Conservation (phyloP, 2,113 vertebrate species). For the Butorides virescens region DNA sequence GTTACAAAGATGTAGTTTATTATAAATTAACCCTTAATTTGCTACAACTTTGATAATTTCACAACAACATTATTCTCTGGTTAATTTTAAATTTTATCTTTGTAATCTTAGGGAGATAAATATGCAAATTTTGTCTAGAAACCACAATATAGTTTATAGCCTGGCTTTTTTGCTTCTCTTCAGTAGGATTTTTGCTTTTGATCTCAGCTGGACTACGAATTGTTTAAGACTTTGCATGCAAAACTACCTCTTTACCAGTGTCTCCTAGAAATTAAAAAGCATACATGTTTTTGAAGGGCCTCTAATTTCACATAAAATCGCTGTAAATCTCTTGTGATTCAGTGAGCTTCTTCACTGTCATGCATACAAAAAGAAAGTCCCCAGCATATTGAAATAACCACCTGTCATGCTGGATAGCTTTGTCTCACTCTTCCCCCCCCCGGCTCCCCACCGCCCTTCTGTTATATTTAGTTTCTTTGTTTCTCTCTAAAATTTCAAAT, state of each 20-base stretch:
- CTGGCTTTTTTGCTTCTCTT: not conserved
- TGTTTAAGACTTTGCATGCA: not conserved
- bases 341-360: not conserved
- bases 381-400: not conserved
- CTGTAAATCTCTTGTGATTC: not conserved
- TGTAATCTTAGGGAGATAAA: not conserved
- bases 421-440: not conserved
- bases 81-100: not conserved
- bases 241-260: not conserved
- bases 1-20: conserved; percentile 11
- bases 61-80: conserved; percentile 3
- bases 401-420: not conserved
- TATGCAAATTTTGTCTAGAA: not conserved
- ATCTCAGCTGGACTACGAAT: not conserved
- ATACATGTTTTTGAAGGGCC: not conserved
- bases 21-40: conserved; percentile 42
- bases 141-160: not conserved
- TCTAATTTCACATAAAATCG: not conserved
- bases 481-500: not conserved
- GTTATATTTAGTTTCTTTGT: not conserved
- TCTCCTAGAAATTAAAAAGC: not conserved
- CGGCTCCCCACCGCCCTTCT: not conserved
- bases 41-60: not conserved
- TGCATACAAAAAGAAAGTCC: not conserved
- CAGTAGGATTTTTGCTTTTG: not conserved